A percentile compares a stretch with the other conserved stretches of the same genome.
phyloP scores from a whole-genome alignment of 2,797 vertebrate genomes.

The Cygnus olor region DNA sequence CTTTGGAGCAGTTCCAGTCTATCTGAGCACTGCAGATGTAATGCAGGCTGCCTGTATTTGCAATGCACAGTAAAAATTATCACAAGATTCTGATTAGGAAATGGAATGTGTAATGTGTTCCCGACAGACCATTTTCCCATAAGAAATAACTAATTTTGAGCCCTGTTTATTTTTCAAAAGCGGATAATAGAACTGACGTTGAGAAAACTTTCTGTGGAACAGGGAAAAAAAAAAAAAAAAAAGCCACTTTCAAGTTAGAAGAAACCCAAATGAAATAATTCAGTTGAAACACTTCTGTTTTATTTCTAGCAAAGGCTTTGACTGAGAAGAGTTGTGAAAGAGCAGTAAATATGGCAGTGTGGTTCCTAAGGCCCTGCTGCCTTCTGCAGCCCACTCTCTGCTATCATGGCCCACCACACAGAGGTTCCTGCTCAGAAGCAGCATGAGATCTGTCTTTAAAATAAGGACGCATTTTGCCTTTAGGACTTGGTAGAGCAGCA shows the following conservation, averaged over 20 bases:
- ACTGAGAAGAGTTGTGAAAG: neutral
- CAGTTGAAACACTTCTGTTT: neutral
- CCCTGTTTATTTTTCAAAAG: conserved; percentile 9
- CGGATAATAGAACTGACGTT: neutral
- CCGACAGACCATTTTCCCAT: neutral
- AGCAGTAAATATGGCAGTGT: neutral
- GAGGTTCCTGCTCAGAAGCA: neutral
- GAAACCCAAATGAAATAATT: neutral
- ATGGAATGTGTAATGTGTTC: conserved; percentile 32
- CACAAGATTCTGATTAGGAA: conserved; percentile 50
- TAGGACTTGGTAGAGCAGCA: too few species aligned
- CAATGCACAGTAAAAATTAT: conserved; percentile 46
- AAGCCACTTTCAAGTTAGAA: neutral
- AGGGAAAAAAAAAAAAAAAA: conserved; percentile 8
- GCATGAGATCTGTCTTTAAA: neutral
- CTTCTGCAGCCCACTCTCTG: neutral
- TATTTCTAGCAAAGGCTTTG: conserved; percentile 16
- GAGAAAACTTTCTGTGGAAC: conserved; percentile 4
- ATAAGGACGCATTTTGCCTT: neutral
- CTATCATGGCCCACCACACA: neutral
- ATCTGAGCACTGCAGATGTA: conserved; percentile 57
- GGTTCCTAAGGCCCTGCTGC: neutral
- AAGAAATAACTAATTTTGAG: conserved; percentile 40
- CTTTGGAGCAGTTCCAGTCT: conserved; percentile 58
- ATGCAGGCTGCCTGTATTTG: conserved; percentile 5